Conservation (phyloP, 2,888 invertebrate species). For the Callinectes sapidus region DNA sequence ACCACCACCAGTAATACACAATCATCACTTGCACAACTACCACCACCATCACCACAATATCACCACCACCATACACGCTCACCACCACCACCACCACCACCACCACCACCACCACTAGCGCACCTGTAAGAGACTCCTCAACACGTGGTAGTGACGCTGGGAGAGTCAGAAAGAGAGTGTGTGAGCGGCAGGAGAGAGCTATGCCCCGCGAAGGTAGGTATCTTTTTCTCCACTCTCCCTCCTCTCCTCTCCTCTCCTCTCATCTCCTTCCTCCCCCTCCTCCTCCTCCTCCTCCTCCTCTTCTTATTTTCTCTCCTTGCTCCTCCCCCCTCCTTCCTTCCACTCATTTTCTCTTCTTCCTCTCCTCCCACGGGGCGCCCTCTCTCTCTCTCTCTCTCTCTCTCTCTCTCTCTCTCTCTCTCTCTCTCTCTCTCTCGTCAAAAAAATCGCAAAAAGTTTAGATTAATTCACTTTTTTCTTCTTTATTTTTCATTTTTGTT, state of each 20-base stretch:
- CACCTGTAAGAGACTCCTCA: neutral
- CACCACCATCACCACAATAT: neutral
- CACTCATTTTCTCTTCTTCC: neutral
- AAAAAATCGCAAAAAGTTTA: no score
- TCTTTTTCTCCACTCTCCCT: neutral
- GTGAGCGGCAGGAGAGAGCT: neutral
- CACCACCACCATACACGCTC: neutral
- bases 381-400: neutral
- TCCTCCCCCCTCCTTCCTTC: neutral
- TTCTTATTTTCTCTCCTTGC: neutral
- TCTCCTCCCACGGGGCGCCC: neutral
- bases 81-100: neutral
- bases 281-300: neutral
- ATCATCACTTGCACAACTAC: neutral
- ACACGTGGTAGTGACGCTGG: neutral
- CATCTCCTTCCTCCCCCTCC: neutral
- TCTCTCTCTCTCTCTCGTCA: neutral
- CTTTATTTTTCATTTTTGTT: no score
- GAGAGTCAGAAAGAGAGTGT: neutral
- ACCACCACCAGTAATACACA: neutral
- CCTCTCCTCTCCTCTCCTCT: neutral
- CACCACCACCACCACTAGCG: neutral
- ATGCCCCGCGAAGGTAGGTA: neutral
- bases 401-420: constrained; percentile 1
- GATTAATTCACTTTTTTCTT: no score